phyloP scores from a whole-genome alignment of 2,113 vertebrate species.

The Artemisiospiza belli region DNA sequence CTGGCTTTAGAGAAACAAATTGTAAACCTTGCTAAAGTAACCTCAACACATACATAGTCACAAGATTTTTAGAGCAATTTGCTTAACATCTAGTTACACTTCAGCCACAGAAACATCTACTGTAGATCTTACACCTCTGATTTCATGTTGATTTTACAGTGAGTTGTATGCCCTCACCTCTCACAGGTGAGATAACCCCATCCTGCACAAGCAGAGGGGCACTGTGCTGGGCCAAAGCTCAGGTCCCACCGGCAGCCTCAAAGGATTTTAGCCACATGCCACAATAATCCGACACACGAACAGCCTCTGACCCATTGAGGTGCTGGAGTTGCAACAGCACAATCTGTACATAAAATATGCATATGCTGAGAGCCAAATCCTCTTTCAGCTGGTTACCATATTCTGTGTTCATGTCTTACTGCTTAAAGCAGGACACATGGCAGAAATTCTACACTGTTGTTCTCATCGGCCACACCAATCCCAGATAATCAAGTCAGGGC shows the following conservation, averaged over 20 bases:
- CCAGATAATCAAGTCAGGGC: conserved; percentile 13
- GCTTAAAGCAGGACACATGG: conserved; percentile 29
- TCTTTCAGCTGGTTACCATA: conserved; percentile 33
- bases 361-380: neutral
- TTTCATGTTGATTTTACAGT: neutral
- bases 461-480: neutral
- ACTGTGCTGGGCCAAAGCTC: neutral
- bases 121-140: neutral
- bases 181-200: neutral
- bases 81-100: neutral
- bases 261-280: fast-evolving
- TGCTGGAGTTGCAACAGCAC: neutral
- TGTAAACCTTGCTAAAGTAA: neutral
- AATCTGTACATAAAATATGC: neutral
- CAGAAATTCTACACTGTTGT: conserved; percentile 27
- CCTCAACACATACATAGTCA: neutral
- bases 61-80: neutral
- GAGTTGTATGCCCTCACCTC: neutral
- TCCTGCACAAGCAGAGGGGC: neutral
- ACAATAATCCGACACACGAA: neutral
- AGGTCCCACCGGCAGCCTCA: neutral
- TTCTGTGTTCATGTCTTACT: neutral
- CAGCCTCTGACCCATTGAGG: neutral
- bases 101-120: neutral
- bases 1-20: neutral